Base-by-base conservation (phyloP, 2,113 vertebrate species). In the Amia ocellicauda region DNA sequence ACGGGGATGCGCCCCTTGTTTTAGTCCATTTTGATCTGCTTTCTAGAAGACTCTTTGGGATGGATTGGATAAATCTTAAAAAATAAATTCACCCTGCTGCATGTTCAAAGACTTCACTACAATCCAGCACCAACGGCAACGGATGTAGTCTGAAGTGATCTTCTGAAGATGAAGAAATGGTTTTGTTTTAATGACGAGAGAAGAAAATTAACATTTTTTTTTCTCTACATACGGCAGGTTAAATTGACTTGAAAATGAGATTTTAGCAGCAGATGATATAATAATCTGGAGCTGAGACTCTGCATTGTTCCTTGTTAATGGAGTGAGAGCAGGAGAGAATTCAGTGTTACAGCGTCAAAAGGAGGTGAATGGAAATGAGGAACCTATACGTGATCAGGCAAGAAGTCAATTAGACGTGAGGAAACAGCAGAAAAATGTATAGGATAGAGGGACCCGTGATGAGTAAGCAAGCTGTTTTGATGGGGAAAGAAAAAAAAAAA, bases 241-340 rank as follows among this genome's bases (percentile, higher is more conserved):
- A 89, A 90, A 89, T 86, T 86, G 88, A 87, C 82, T 88, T 88
- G 88, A 88, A 89, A 89, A 90, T 89, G 80, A 88, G 83, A 81
- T 88, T 86, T 86, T 84, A 89, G 83, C 87, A 83, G 83, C 81
- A 77, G 70, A 81, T 76, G 77, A 80, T 78, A 78, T 85, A 86
- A 85, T 88, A 85, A 83, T 80, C 20, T 84, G 78, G 70, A 83
- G 82, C 80, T 86, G 80, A 86, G 85, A 78, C 78, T 78, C 78
- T 75, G 78, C 83, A 67, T 69, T 85, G 82, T 82, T 84, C 85
- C 81, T 78, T 74, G 87, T 90, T 90, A 90, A 89, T 90, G 84
- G 87, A 88, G 88, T 86, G 87, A 85, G 82, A 88, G 80, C 87
- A 83, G 83, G 74, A 69, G 87, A 88, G 87, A 80, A 82, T 88